Percentiles rank a stretch among this genome's conserved stretches.
Conservation (phyloP, 2,888 invertebrate genomes). For the Hirtodrosophila trivittata region DNA sequence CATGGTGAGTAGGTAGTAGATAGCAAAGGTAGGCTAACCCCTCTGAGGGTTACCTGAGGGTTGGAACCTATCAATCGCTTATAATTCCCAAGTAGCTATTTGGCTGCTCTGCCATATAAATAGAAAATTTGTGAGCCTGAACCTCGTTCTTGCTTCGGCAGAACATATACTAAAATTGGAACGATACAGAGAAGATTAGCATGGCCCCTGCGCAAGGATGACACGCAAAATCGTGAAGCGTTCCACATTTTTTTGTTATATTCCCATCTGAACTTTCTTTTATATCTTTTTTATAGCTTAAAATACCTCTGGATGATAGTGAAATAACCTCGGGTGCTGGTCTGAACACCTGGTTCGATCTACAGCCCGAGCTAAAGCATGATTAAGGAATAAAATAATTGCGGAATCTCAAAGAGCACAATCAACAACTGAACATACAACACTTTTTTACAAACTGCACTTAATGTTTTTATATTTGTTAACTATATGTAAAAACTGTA, state of each 20-base stretch:
- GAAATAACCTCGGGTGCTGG: slow-evolving; percentile 81
- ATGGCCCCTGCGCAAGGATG: slow-evolving; percentile 97
- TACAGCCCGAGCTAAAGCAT: slow-evolving; percentile 85
- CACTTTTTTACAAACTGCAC: slow-evolving; percentile 56
- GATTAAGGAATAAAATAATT: slow-evolving; percentile 87
- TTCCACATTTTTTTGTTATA: slow-evolving; percentile 82
- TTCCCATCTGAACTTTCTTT: neutral
- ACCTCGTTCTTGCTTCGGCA: slow-evolving; percentile 89
- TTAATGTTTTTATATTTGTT: slow-evolving; percentile 35
- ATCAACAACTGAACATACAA: slow-evolving; percentile 57
- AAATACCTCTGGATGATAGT: slow-evolving; percentile 78
- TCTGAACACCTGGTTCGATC: slow-evolving; percentile 82
- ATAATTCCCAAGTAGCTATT: slow-evolving; percentile 64
- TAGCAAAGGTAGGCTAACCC: too few relatives aligned
- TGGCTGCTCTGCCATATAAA: neutral
- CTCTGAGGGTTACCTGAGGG: slow-evolving; percentile 1
- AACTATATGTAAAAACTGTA: slow-evolving; percentile 52
- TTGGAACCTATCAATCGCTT: neutral
- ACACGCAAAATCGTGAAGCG: slow-evolving; percentile 97
- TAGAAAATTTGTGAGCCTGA: fast-evolving
- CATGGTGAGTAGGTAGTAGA: slow-evolving; percentile 86
- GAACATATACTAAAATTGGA: slow-evolving; percentile 94
- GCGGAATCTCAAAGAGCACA: slow-evolving; percentile 43
- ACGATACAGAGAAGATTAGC: slow-evolving; percentile 97
- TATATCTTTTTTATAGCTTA: slow-evolving; percentile 63